Evolutionary conservation across 2,113 vertebrate species (phyloP), one percentile per base, ranked within the genome.

Genomic region (Pogona vitticeps): DNA sequence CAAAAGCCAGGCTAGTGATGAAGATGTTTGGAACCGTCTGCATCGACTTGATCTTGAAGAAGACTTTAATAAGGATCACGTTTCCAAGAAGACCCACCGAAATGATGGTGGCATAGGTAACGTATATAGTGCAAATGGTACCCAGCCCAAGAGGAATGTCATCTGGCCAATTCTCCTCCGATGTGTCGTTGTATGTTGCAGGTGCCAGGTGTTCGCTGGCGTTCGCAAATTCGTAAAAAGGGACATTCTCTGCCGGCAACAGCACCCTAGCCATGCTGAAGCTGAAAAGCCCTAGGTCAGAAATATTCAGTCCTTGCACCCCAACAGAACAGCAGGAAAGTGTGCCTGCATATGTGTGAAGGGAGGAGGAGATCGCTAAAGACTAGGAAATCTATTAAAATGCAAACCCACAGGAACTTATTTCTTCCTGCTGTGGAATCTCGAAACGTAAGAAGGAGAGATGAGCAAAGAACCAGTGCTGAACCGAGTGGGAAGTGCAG

Each of bases 11-110:
- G 90, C 97, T 97, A 87, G 97, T 97, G 92, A 97, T 97, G 91
- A 97, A 97, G 92, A 97, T 96, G 91, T 97, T 97, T 33, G 97
- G 97, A 88, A 97, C 96, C 0, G 96, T 97, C 93, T 97, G 97
- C 96, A 97, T 97, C 23, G 97, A 96, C 92, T 96, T 97, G 59
- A 96, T 96, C 95, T 97, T 97, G 95, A 97, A 97, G 92, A 97
- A 97, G 80, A 97, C 96, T 96, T 97, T 97, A 91, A 97, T 97
- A 89, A 97, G 97, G 88, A 96, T 94, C 87, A 93, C 93, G 92
- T 97, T 97, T 95, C 97, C 97, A 83, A 97, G 94, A 92, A 97
- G 95, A 90, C 97, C 97, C 87, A 97, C 96, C 17, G 96, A 95
- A 94, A 97, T 97, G 85, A 97, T 97, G 88, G 95, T 91, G 81